Evolutionary conservation across 2,113 vertebrate species (phyloP).

Genomic region (Willisornis vidua): DNA sequence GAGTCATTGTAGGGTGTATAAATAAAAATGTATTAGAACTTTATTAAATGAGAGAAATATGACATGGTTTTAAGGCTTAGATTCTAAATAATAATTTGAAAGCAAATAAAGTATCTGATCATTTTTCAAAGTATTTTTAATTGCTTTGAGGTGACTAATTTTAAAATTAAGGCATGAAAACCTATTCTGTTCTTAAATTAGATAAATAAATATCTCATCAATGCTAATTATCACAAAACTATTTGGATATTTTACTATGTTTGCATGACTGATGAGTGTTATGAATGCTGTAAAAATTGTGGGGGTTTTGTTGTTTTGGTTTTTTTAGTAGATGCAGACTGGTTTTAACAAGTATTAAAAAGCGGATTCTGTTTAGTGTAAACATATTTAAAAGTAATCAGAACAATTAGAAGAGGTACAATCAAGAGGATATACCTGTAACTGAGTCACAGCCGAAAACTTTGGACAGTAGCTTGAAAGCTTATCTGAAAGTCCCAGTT

Average conservation of each 20-base stretch:
- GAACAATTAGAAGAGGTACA: background rate
- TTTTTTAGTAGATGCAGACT: background rate
- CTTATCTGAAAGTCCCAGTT: background rate
- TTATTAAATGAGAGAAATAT: conserved; percentile 36
- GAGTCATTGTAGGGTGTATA: conserved; percentile 35
- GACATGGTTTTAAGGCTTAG: conserved; percentile 21
- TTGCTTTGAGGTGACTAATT: conserved; percentile 50
- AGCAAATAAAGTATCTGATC: conserved; percentile 57
- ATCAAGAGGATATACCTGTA: background rate
- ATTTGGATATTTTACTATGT: background rate
- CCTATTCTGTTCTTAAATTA: conserved; percentile 41
- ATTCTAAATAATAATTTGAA: conserved; percentile 49
- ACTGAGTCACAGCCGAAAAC: background rate
- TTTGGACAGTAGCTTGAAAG: background rate
- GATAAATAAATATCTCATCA: conserved; percentile 12
- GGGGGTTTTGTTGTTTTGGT: background rate
- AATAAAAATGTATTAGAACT: conserved; percentile 28
- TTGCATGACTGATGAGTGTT: background rate
- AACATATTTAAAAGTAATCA: background rate
- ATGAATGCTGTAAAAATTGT: background rate
- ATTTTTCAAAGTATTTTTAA: conserved; percentile 25
- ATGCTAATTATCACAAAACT: conserved; percentile 25
- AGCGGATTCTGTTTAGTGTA: background rate
- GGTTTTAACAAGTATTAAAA: background rate
- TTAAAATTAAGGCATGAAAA: conserved; percentile 52